A percentile compares a stretch with the other conserved stretches of the same genome.
These are phyloP conservation scores for Pemphredon lugubris DNA, from an alignment of 2,888 invertebrate species.

Conservation along the genomic window DNA sequence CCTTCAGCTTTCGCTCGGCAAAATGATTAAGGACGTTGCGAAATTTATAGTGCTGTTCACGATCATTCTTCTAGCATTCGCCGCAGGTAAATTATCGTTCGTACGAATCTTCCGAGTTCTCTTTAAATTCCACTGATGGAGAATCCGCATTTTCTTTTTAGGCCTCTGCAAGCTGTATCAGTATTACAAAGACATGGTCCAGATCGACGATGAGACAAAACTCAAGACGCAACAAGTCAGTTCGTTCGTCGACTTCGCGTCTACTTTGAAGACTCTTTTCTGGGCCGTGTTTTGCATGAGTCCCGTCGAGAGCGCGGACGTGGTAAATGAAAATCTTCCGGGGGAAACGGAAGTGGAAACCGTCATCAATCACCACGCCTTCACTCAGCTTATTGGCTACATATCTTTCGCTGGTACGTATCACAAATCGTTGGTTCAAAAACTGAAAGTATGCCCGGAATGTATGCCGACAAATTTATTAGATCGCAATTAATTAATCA, in stretches of 20 bases:
- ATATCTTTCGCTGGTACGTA: slow-evolving; percentile 84
- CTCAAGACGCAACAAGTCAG: slow-evolving; percentile 84
- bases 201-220: slow-evolving; percentile 83
- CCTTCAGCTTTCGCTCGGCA: slow-evolving; percentile 85
- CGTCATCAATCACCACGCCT: slow-evolving; percentile 83
- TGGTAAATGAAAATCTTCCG: slow-evolving; percentile 85
- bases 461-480: too few relatives aligned
- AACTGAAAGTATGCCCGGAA: too few relatives aligned
- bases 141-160: slow-evolving; percentile 34
- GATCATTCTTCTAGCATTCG: slow-evolving; percentile 81
- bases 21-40: slow-evolving; percentile 86
- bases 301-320: slow-evolving; percentile 85
- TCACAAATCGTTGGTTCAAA: background rate
- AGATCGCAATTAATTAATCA: too few relatives aligned
- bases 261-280: slow-evolving; percentile 86
- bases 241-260: slow-evolving; percentile 84
- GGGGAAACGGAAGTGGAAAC: slow-evolving; percentile 81
- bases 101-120: background rate
- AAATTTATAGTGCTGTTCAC: slow-evolving; percentile 85
- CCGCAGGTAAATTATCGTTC: slow-evolving; percentile 82
- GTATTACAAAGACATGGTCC: slow-evolving; percentile 86
- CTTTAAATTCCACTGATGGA: background rate
- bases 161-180: slow-evolving; percentile 85
- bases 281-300: slow-evolving; percentile 88
- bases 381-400: slow-evolving; percentile 87